These are phyloP conservation scores for Mixornis gularis DNA, from an alignment of 2,113 vertebrate species.

Conservation along the genomic window DNA sequence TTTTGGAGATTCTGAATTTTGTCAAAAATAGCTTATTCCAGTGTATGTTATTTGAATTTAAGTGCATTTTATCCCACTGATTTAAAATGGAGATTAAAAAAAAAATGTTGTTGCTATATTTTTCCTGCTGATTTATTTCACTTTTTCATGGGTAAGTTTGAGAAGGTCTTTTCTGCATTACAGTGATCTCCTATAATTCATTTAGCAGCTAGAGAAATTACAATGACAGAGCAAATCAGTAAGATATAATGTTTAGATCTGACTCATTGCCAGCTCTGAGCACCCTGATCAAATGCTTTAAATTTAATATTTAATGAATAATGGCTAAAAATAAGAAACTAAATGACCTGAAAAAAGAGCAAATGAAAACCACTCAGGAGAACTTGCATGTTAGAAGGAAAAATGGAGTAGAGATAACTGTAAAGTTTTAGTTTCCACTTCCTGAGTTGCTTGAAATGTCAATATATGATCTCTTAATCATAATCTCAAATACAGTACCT, in stretches of 20 bases:
- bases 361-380: constrained; percentile 22
- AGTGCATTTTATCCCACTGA: background rate
- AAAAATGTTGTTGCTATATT: background rate
- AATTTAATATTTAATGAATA: constrained; percentile 65
- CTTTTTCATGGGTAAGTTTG: background rate
- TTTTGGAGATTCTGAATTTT: background rate
- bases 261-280: constrained; percentile 19
- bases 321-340: constrained; percentile 41
- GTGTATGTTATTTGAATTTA: background rate
- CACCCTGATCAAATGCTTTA: constrained; percentile 33
- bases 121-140: background rate
- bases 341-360: constrained; percentile 33
- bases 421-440: background rate
- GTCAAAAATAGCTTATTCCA: background rate
- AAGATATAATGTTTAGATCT: constrained; percentile 41
- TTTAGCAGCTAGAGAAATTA: background rate
- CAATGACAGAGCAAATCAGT: constrained; percentile 10
- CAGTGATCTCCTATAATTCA: background rate
- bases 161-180: background rate
- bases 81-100: background rate
- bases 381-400: background rate
- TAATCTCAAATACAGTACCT: background rate
- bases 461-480: background rate
- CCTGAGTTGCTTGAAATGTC: background rate
- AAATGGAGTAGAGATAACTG: background rate